Evolutionary conservation across 2,888 invertebrate genomes (phyloP), one percentile per base, ranked within the genome.

Genomic region (Andrena fulva): DNA sequence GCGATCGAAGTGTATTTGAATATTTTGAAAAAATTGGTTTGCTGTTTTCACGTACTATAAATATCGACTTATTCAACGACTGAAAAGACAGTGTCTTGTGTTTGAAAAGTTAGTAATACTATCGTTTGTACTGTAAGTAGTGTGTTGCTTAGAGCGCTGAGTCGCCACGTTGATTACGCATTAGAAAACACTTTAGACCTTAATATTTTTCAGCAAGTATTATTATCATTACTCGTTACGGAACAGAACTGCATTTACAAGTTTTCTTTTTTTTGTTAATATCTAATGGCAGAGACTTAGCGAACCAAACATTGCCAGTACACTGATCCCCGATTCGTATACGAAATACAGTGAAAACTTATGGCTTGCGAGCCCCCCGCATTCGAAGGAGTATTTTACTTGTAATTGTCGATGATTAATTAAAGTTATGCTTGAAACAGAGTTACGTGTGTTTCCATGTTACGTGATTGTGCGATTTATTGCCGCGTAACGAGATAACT

Each of bases 271-370:
- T 76, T 54, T 77, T 70, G 68, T 70, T 76, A 73, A 64, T 73
- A 76, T 56, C 60, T 76, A 81, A 68, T 77, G 77, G 33, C 71
- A 66, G 75, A 74, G 72, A 84, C 80, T 80, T 83, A 85, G 72
- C 29, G 16, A 80, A 66, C 27, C 27, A 54, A 62, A 66, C 71
- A 75, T 76, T 76, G 66, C 35, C 50, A 48, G 63, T 20, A 64
- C 16, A n/a, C 50, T 69, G 20, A 52, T 66, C 74, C 56, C 62
- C 62, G 62, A 76, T 66, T 31, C 35, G 27, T 66, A 69, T 20
- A 67, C 12, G 20, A 74, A 48, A 72, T 50, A 70, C 31, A 76
- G 71, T 63, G 69, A 69, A 60, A 48, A 59, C 52, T 24, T 71
- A 71, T 74, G 24, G n/a, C 66, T 82, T 74, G 16, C 20, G 72